phyloP scores from a whole-genome alignment of 2,113 vertebrate species.

The Eclectus roratus region DNA sequence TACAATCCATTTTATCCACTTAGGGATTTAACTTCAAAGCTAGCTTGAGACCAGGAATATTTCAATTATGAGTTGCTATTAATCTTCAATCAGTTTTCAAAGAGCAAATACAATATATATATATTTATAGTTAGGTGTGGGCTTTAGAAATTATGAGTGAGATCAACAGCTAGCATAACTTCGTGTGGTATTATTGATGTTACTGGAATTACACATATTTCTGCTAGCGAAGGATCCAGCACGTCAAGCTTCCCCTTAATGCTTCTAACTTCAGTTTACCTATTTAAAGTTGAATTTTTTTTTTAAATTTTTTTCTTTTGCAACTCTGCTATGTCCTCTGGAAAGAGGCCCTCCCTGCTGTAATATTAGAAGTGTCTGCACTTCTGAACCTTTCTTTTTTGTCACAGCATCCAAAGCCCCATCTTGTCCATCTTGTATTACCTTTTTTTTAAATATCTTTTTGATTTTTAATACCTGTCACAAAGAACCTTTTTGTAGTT shows the following conservation, averaged over 20 bases:
- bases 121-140: conserved; percentile 60
- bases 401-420: not conserved
- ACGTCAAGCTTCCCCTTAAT: not conserved
- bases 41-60: conserved; percentile 32
- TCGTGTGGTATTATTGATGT: not conserved
- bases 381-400: not conserved
- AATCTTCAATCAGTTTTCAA: conserved; percentile 40
- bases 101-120: conserved; percentile 23
- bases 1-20: conserved; percentile 32
- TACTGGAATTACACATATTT: not conserved
- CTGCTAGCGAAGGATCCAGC: not conserved
- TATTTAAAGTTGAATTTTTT: not conserved
- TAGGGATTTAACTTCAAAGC: conserved; percentile 50
- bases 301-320: not conserved
- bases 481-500: not conserved
- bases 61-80: conserved; percentile 50
- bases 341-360: not conserved
- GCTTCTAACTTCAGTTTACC: not conserved
- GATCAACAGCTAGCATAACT: conserved; percentile 36
- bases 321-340: not conserved
- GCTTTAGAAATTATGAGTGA: conserved; percentile 18
- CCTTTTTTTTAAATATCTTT: not conserved
- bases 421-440: not conserved
- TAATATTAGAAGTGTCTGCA: not conserved
- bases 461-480: not conserved